phyloP scores from a whole-genome alignment of 1,140 invertebrate genomes.

The Limonius californicus region DNA sequence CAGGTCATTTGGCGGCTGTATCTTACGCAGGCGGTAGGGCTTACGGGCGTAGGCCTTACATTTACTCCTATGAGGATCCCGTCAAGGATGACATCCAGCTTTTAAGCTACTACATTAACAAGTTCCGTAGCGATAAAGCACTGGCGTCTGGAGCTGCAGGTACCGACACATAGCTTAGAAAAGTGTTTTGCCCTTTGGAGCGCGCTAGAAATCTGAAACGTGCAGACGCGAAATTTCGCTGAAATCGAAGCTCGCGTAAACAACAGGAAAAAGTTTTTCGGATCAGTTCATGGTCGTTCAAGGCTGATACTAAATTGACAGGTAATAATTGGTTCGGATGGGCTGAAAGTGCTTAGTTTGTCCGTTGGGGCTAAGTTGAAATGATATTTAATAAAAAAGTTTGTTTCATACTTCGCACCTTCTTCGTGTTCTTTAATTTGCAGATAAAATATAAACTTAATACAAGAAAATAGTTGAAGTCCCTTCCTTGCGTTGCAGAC shows the following conservation, averaged over 20 bases:
- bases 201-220: not conserved
- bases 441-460: too few species aligned
- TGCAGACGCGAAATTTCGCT: not conserved
- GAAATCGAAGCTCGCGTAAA: not conserved
- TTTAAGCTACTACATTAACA: conserved; percentile 47
- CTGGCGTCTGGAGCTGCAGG: conserved; percentile 18
- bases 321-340: too few species aligned
- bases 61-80: conserved; percentile 56
- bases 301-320: too few species aligned
- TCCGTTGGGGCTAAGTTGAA: too few species aligned
- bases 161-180: not conserved
- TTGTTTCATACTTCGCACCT: too few species aligned
- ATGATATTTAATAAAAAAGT: too few species aligned
- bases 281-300: too few species aligned
- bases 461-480: too few species aligned
- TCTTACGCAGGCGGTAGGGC: conserved; percentile 72
- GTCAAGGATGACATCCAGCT: conserved; percentile 46
- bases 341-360: too few species aligned
- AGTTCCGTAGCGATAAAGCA: conserved; percentile 43
- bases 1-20: conserved; percentile 71
- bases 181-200: not conserved
- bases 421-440: too few species aligned
- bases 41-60: conserved; percentile 64
- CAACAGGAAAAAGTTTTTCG: not conserved
- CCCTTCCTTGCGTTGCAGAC: too few species aligned